These are phyloP conservation scores for Neodiprion pinetum DNA, from an alignment of 1,140 invertebrate species.

Conservation along the genomic window DNA sequence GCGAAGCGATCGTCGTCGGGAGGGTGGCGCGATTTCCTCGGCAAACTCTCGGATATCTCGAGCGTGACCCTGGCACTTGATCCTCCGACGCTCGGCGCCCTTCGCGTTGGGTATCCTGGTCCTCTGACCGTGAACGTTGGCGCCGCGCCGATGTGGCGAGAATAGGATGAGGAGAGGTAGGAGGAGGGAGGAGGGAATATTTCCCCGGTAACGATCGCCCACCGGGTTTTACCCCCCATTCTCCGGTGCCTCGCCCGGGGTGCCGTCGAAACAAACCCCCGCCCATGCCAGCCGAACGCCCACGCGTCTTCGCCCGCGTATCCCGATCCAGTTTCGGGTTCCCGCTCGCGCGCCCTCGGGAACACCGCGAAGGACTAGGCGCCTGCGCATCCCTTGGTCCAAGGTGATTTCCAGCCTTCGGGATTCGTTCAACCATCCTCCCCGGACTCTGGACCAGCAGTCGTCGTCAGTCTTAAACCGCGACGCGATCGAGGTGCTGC, in stretches of 20 bases:
- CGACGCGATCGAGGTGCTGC: background rate
- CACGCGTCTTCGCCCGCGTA: conserved; percentile 33
- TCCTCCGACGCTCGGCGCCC: too few relatives aligned
- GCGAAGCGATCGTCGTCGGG: too few relatives aligned
- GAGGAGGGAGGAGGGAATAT: background rate
- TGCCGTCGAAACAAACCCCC: conserved; percentile 37
- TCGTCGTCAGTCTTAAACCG: background rate
- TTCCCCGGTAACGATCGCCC: background rate
- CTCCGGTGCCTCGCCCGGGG: conserved; percentile 35
- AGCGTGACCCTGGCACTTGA: too few relatives aligned
- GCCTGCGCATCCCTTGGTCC: background rate
- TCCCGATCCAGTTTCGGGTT: conserved; percentile 9
- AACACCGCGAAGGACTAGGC: conserved; percentile 13
- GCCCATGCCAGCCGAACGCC: conserved; percentile 26
- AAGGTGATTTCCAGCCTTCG: background rate
- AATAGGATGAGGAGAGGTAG: background rate
- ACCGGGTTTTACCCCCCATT: background rate
- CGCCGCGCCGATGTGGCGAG: background rate
- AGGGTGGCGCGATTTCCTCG: too few relatives aligned
- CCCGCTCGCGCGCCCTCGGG: conserved; percentile 20
- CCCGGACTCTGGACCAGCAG: background rate
- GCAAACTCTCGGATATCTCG: too few relatives aligned
- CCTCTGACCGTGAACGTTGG: background rate
- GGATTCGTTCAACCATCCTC: background rate
- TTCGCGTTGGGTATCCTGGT: background rate